Evolutionary conservation across 2,113 vertebrate species (phyloP).

Genomic region (Paralichthys olivaceus): DNA sequence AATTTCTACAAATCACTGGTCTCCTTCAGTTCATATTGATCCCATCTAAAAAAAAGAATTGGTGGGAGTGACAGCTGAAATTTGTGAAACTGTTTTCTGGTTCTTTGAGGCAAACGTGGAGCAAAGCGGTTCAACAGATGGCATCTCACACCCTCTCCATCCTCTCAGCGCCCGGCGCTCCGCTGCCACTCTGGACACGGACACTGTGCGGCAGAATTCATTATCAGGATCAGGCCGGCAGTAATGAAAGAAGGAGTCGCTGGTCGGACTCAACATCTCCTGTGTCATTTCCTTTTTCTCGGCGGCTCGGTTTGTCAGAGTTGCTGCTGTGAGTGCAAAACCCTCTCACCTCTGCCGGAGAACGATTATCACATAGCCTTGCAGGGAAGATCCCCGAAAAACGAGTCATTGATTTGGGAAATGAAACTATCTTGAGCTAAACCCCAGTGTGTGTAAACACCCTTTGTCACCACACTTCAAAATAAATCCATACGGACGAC

Average conservation of each 20-base stretch:
- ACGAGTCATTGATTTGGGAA: slow-evolving; percentile 68
- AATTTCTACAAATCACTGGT: no score
- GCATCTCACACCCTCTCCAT: slow-evolving; percentile 38
- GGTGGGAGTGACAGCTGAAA: no score
- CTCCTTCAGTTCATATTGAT: no score
- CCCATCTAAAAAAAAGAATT: no score
- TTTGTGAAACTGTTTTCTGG: no score
- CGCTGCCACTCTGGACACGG: slow-evolving; percentile 52
- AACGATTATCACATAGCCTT: slow-evolving; percentile 21
- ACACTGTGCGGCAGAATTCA: slow-evolving; percentile 66
- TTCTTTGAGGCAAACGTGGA: no score
- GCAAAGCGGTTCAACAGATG: slow-evolving; percentile 59
- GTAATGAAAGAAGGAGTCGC: slow-evolving; percentile 20
- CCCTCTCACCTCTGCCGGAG: no score
- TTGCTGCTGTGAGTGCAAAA: no score
- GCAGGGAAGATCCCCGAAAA: slow-evolving; percentile 35
- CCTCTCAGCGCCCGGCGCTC: slow-evolving; percentile 61
- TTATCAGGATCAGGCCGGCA: slow-evolving; percentile 60
- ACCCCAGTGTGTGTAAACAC: slow-evolving; percentile 47
- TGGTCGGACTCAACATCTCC: slow-evolving; percentile 19
- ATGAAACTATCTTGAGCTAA: slow-evolving; percentile 65
- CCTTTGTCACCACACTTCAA: slow-evolving; percentile 39
- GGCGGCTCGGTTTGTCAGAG: no score
- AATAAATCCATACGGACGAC: slow-evolving; percentile 58
- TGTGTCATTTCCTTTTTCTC: slow-evolving; percentile 23